Evolutionary conservation across 1,140 invertebrate genomes (phyloP).

Genomic region (Pararge aegeria): DNA sequence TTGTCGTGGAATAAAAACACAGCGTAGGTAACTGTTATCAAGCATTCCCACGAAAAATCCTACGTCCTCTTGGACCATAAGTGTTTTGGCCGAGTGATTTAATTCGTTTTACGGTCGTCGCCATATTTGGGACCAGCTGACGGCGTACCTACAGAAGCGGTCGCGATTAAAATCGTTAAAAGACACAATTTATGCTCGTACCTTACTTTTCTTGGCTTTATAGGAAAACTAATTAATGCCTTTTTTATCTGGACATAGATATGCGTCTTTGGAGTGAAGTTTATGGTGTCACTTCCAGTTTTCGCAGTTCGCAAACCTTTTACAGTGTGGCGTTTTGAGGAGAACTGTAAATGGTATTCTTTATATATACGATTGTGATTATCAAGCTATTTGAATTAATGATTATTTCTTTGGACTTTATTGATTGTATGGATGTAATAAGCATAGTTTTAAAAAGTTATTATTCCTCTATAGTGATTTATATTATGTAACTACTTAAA

Average conservation of each 20-base stretch:
- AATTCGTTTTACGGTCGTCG: slow-evolving; percentile 19
- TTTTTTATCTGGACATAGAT: slow-evolving; percentile 17
- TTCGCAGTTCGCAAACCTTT: not conserved
- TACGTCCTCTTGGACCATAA: not conserved
- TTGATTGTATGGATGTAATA: not conserved
- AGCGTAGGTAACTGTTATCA: no score
- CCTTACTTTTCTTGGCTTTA: slow-evolving; percentile 12
- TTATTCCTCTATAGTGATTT: no score
- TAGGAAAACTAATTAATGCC: slow-evolving; percentile 19
- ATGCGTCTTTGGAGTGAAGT: slow-evolving; percentile 9
- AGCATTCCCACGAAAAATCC: not conserved
- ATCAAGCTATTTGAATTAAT: no score
- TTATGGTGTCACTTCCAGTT: not conserved
- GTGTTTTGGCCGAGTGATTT: slow-evolving; percentile 20
- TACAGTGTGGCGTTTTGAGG: not conserved
- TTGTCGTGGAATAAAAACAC: no score
- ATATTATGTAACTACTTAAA: no score
- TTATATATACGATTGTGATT: not conserved
- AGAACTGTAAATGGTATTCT: not conserved
- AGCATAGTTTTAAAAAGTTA: no score
- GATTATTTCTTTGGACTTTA: not conserved
- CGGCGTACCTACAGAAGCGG: slow-evolving; percentile 6
- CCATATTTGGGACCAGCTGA: slow-evolving; percentile 18
- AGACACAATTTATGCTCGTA: slow-evolving; percentile 3
- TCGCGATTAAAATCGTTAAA: slow-evolving; percentile 15